Conservation (phyloP, 2,888 invertebrate genomes). For the Lepidonotus clava region DNA sequence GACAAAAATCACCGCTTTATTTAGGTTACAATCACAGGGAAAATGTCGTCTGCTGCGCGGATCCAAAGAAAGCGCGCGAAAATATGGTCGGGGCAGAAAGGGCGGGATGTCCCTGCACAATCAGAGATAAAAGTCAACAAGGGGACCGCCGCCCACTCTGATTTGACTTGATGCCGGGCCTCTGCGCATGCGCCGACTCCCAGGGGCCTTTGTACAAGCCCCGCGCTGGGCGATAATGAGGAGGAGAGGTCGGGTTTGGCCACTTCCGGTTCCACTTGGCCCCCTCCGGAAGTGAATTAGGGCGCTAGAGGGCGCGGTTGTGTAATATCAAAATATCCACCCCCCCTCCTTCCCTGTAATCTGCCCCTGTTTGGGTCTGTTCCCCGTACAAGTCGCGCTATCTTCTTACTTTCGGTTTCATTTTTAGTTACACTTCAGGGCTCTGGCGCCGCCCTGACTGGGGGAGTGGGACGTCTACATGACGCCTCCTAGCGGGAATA, state of each 20-base stretch:
- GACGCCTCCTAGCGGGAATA: neutral
- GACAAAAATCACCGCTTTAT: no score
- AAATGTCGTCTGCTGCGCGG: no score
- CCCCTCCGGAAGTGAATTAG: neutral
- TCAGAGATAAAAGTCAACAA: slow-evolving; percentile 40
- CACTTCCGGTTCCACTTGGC: neutral
- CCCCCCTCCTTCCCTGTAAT: neutral
- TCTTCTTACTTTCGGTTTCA: no score
- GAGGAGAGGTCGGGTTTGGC: neutral
- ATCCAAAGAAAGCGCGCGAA: neutral
- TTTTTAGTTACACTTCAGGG: neutral
- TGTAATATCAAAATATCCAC: slow-evolving; percentile 12
- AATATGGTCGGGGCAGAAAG: neutral
- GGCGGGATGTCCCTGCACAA: slow-evolving; percentile 10
- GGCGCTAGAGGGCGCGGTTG: neutral
- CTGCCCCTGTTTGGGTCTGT: no score
- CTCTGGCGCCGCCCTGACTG: neutral
- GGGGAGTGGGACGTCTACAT: neutral
- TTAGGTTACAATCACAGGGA: no score
- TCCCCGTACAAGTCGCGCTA: no score
- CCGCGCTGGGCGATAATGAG: slow-evolving; percentile 16
- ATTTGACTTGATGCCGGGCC: neutral
- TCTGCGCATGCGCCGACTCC: neutral
- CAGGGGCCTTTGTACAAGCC: neutral
- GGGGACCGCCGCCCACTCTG: neutral